These are phyloP conservation scores for Platorchestia sp. DNA, from an alignment of 1,140 invertebrate genomes.

Conservation along the genomic window DNA sequence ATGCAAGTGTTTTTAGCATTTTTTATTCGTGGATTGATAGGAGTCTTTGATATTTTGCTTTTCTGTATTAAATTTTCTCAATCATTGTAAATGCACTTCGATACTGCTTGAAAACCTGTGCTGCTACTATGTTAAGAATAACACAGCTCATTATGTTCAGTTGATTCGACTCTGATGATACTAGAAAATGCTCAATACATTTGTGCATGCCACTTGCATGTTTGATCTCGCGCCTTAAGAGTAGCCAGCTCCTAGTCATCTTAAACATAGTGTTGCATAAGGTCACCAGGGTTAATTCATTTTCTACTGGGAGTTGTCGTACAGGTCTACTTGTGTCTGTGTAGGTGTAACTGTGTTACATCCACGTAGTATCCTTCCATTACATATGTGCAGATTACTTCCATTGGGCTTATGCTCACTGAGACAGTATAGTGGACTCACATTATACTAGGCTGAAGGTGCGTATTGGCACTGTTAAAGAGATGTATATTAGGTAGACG, in stretches of 20 bases:
- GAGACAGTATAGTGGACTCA: too few species aligned
- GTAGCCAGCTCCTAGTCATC: background rate
- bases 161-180: background rate
- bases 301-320: background rate
- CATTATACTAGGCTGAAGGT: too few species aligned
- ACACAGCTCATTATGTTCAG: background rate
- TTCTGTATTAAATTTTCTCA: too few species aligned
- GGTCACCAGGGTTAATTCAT: background rate
- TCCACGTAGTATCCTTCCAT: background rate
- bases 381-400: too few species aligned
- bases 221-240: background rate
- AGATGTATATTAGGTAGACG: too few species aligned
- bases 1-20: background rate
- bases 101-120: background rate
- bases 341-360: background rate
- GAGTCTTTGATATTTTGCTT: too few species aligned
- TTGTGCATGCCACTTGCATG: background rate
- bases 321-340: background rate
- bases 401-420: too few species aligned
- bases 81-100: background rate
- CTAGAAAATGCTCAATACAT: background rate
- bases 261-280: background rate
- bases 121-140: background rate
- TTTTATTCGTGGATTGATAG: too few species aligned
- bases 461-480: too few species aligned